Base-by-base conservation (phyloP, 2,113 vertebrate genomes). In the Petrocephalus zakoni region DNA sequence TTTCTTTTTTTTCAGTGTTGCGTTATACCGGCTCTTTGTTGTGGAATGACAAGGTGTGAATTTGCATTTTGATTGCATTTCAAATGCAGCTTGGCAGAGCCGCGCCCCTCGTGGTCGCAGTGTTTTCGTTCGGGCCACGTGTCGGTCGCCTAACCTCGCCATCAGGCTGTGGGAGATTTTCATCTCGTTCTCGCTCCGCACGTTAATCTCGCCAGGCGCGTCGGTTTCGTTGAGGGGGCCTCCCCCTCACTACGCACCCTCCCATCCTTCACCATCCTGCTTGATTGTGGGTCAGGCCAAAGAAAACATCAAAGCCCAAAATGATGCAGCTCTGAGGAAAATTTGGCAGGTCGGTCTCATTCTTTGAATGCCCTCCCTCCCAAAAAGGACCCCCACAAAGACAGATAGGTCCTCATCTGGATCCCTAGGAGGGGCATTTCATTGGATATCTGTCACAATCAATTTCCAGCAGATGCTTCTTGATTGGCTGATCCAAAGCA, bases 31-130 rank as follows among this genome's bases (percentile, higher is more conserved):
- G 89, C 75, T 87, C 58, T 86, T 81, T 64, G 25, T 89, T 86
- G 72, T n/a, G 17, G 87, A 88, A 90, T 86, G 52, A 87, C 78
- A 88, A 55, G 82, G 64, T 88, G 29, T 13, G 21, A 47, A 91
- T 91, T 92, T 92, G 84, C 90, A 91, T 90, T 90, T 91, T 91
- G 88, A 92, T 90, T 68, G 68, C 85, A 88, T 88, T 90, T 84
- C 81, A 87, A 88, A 89, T 68, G 42, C 19, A 83, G 49, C 46
- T 19, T 82, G 84, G 49, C 68, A 86, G 58, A 49, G 11, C 53
- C 53, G 61, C 17, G 10, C 4, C 4, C 6, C 1, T 5, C 42
- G 75, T 84, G 8, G 49, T 8, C 9, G 13, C 6, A 34, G 51
- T 17, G 51, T 53, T 11, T 58, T 46, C 21, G 88, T 51, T 37